Evolutionary conservation across 2,797 vertebrate species (phyloP).

Genomic region (Rhadinocentrus ornatus): DNA sequence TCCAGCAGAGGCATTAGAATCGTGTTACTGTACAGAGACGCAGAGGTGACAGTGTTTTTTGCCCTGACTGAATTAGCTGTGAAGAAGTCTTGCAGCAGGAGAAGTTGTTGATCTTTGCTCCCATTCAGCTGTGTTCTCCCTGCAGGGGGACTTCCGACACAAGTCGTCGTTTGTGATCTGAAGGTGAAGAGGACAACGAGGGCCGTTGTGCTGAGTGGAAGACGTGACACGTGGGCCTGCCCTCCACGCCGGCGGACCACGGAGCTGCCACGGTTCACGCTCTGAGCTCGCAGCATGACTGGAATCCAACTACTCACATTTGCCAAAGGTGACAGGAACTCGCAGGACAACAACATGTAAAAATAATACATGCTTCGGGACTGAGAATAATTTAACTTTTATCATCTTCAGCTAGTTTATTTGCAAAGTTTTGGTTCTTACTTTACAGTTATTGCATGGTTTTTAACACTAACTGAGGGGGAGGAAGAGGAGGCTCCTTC

Average conservation of each 20-base stretch:
- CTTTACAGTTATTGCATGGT: conserved; percentile 63
- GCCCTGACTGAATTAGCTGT: not conserved
- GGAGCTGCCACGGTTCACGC: conserved; percentile 64
- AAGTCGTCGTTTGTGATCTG: conserved; percentile 99
- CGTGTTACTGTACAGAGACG: too few relatives aligned
- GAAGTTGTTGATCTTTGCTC: not conserved
- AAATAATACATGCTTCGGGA: conserved; percentile 48
- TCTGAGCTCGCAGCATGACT: conserved; percentile 57
- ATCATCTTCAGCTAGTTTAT: conserved; percentile 58
- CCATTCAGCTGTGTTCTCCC: not conserved
- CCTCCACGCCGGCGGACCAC: conserved; percentile 58
- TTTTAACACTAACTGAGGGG: conserved; percentile 34
- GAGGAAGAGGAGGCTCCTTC: conserved; percentile 26
- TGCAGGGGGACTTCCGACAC: conserved; percentile 97
- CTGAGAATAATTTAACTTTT: conserved; percentile 45
- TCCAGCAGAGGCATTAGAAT: too few relatives aligned
- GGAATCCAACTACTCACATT: conserved; percentile 70
- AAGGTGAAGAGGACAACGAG: conserved; percentile 51
- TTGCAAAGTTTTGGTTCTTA: conserved; percentile 62
- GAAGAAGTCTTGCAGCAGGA: not conserved
- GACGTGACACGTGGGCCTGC: conserved; percentile 61
- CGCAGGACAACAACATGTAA: conserved; percentile 58
- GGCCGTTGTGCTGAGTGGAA: conserved; percentile 54
- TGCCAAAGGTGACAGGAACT: conserved; percentile 82
- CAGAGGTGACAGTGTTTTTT: not conserved